Evolutionary conservation across 2,797 vertebrate species (phyloP), one percentile per base, ranked within the genome.

Genomic region (Acanthurus lineatus): DNA sequence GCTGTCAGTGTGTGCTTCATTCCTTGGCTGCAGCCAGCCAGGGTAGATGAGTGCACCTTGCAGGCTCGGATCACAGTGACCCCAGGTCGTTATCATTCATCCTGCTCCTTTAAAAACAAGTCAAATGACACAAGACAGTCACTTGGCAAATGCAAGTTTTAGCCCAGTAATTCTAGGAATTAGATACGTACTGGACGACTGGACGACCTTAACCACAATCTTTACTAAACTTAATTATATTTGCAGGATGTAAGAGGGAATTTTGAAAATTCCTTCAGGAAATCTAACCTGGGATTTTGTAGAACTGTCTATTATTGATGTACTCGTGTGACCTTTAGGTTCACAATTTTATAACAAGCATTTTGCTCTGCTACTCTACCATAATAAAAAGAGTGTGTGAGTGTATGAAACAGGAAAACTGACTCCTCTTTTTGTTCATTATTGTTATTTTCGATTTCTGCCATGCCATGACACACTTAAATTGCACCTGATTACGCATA

Each of bases 11-110:
- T 38, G 77, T 19, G 76, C 83, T 74, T 71, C 88, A 88, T 90
- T 90, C 87, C 89, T 80, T 78, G 77, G 83, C 88, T 89, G 82
- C 86, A 89, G 73, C 85, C 79, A 91, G 83, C 77, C 77, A 77
- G 90, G 87, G 84, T 81, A 79, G 88, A 88, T 69, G 79, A 86
- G 82, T 90, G 88, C 92, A 93, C 89, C 90, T 92, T 93, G 89
- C 89, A 81, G 83, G 76, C 77, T 89, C 69, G 74, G 66, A 85
- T 90, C 87, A 69, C 77, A 62, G 59, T 85, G 90, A 89, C 89
- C 82, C 76, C 49, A 68, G 71, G 84, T 86, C 68, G 51, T 66
- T 71, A 73, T 76, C 76, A 42, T 84, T 87, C 58, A 81, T 68
- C 59, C 66, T 66, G 63, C 51, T 81, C 49, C 67, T 79, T 35